Evolutionary conservation across 2,888 invertebrate genomes (phyloP), one percentile per base, ranked within the genome.

Genomic region (Agrilus biguttatus): DNA sequence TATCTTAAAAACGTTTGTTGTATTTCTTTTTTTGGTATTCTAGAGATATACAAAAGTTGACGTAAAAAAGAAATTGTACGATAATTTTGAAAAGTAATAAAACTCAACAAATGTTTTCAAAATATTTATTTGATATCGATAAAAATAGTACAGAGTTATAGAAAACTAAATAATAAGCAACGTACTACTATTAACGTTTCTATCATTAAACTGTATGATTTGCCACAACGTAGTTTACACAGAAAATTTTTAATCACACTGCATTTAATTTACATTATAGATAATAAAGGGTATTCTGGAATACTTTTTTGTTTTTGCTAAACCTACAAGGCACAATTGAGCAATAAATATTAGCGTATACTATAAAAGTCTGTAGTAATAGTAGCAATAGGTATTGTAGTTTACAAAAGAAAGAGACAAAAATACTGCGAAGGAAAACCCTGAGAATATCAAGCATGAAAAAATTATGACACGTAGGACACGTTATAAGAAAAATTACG

Each of bases 291-390:
- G 17, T 14, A 36, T 36, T 36, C 36, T 36, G 36, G 12, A 36
- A n/a, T 17, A n/a, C n/a, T 36, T 36, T 36, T 28, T 28, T 28
- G 8, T 28, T 10, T 28, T 28, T 28, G 23, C 37, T 43, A 46
- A 37, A 39, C 42, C 40, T 41, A 34, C 37, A 63, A 63, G 63
- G 63, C 63, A 63, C 63, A 62, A 58, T 61, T 63, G 63, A 63
- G 62, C 62, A 62, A 40, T 35, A 55, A 58, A 55, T 58, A 55
- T 54, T 42, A 47, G 40, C 43, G 55, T 57, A 58, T 58, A 60
- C 58, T 58, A 52, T 53, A 48, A 21, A 21, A 21, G 23, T 48
- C 43, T 38, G 39, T 40, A 43, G 46, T 40, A 43, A 49, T 41
- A 40, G 42, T 21, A 21, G 45, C 39, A 43, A 47, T 41, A 40